Base-by-base conservation (phyloP, 2,797 vertebrate species). In the Syngnathus acus region DNA sequence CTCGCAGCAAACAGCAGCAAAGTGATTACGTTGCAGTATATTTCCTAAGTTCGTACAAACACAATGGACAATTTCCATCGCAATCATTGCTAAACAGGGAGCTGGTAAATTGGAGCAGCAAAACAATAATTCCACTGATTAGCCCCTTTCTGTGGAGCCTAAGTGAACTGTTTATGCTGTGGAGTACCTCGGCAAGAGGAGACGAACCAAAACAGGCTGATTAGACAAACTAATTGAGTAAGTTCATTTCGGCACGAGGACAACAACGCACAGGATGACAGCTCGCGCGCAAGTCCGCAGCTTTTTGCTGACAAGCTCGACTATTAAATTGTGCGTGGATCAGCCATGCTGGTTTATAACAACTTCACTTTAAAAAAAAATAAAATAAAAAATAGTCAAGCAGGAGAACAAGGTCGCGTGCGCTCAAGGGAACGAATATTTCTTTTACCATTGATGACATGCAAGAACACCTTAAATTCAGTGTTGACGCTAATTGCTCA, bases 111-210 rank as follows among this genome's bases (percentile, higher is more conserved):
- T 98, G 94, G 93, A 94, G 94, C 95, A 94, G 95, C 94, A 99
- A 99, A 99, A 99, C 95, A 99, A 99, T 99, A 98, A 98, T 99
- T 98, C 95, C 93, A 92, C 94, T 99, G 97, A 99, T 99, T 99
- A 98, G 96, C 93, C 95, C 94, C 93, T 97, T 99, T 98, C 95
- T 96, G 95, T 95, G 94, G 93, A 93, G 94, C 93, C 94, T 97
- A 97, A 97, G 97, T 97, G 96, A 98, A 98, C 95, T 98, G 96
- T 98, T 99, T 98, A 98, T 97, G 94, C 94, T 96, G 94, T 98
- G 94, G 94, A 99, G 96, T 96, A 98, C 95, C 97, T 97, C 95
- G 94, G 95, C 93, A 95, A 96, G 94, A 95, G 94, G 94, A 95
- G 94, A 94, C 93, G 95, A 98, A 95, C 94, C 96, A 96, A 97